Evolutionary conservation across 2,888 invertebrate species (phyloP).

Genomic region (Ormyrus thymus): DNA sequence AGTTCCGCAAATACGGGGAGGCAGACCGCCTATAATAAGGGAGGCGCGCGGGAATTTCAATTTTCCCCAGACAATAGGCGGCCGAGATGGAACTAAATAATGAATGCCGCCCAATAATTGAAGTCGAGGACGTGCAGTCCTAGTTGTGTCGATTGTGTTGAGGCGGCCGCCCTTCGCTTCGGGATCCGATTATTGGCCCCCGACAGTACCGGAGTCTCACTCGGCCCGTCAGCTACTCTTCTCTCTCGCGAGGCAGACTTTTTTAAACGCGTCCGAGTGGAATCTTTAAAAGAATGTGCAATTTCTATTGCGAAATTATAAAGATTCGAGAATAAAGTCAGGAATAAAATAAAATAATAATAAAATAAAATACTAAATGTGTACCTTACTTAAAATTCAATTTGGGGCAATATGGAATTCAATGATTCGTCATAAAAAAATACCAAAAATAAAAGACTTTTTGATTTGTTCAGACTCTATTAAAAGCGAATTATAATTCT

Average conservation of each 20-base stretch:
- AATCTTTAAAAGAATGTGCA: too few species aligned
- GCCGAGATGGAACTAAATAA: conserved; percentile 39
- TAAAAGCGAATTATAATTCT: too few species aligned
- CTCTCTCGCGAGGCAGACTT: background rate
- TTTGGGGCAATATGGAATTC: too few species aligned
- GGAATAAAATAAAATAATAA: too few species aligned
- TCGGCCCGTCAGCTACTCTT: background rate
- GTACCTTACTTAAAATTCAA: too few species aligned
- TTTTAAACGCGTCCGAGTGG: too few species aligned
- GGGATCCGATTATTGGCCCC: conserved; percentile 34
- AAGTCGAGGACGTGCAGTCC: conserved; percentile 23
- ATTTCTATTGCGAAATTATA: too few species aligned
- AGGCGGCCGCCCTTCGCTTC: background rate
- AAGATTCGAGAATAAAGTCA: too few species aligned
- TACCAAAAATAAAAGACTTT: too few species aligned
- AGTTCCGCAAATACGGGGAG: conserved; percentile 8
- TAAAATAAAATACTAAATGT: too few species aligned
- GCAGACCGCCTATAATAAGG: background rate
- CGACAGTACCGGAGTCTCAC: conserved; percentile 2
- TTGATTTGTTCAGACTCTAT: too few species aligned
- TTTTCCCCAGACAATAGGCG: conserved; percentile 46
- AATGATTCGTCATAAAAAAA: too few species aligned
- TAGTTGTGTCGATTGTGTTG: background rate
- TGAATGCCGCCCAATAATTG: conserved; percentile 47
- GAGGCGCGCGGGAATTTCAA: conserved; percentile 41